phyloP scores from a whole-genome alignment of 2,888 invertebrate genomes.

The Drosophila mimetica region DNA sequence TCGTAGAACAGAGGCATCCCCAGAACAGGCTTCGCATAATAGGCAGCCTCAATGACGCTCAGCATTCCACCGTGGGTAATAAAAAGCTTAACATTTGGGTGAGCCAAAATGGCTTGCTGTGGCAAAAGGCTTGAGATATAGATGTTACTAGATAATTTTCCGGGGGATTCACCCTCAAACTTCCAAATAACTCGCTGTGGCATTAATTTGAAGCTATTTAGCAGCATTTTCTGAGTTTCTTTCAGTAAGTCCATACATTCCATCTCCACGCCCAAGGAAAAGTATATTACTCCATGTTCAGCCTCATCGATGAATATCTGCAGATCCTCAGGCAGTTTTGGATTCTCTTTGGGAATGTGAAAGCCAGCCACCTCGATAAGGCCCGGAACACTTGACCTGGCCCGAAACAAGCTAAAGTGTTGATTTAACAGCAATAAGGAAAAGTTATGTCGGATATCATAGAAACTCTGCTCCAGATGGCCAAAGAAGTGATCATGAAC shows the following conservation, averaged over 20 bases:
- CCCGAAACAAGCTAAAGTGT: conserved; percentile 76
- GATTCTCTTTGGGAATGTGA: conserved; percentile 74
- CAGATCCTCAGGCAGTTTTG: conserved; percentile 74
- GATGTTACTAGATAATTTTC: conserved; percentile 64
- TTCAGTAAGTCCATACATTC: conserved; percentile 62
- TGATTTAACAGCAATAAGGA: conserved; percentile 80
- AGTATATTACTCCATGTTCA: conserved; percentile 84
- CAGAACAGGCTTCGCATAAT: conserved; percentile 84
- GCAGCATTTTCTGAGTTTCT: conserved; percentile 53
- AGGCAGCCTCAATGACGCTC: conserved; percentile 84
- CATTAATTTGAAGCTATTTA: conserved; percentile 53
- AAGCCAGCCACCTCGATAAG: conserved; percentile 83
- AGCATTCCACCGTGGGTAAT: conserved; percentile 85
- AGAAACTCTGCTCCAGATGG: conserved; percentile 49
- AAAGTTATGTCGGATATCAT: conserved; percentile 64
- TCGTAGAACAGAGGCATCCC: conserved; percentile 85
- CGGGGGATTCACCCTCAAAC: conserved; percentile 76
- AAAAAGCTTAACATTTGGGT: conserved; percentile 84
- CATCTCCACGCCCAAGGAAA: conserved; percentile 84
- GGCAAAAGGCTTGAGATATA: conserved; percentile 82
- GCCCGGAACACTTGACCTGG: conserved; percentile 79
- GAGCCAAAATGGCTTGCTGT: conserved; percentile 84
- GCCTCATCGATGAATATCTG: conserved; percentile 82
- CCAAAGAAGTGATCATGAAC: conserved; percentile 65
- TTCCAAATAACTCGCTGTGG: conserved; percentile 84